A percentile compares a stretch with the other conserved stretches of the same genome.
Evolutionary conservation across 2,888 invertebrate species (phyloP).

Genomic region (Drepanosiphum platanoidis): DNA sequence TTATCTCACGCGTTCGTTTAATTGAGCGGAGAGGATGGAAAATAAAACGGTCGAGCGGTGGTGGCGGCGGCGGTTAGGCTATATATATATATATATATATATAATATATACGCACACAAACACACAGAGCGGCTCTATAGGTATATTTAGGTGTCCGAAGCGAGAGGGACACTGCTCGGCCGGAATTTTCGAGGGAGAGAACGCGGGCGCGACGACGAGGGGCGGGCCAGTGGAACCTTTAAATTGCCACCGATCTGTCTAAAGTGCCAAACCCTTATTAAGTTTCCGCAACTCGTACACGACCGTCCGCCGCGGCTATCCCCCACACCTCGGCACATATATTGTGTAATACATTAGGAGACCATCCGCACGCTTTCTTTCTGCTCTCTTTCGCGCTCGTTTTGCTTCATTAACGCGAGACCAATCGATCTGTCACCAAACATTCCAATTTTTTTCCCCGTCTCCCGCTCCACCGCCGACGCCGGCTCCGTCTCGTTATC

Average conservation of each 20-base stretch:
- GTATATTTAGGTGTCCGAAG: not conserved
- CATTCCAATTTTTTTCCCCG: constrained; percentile 25
- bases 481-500: not conserved
- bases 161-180: not conserved
- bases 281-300: constrained; percentile 56
- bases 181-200: too few relatives aligned
- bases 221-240: constrained; percentile 28
- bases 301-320: not conserved
- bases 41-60: constrained; percentile 13
- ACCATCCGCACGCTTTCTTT: constrained; percentile 17
- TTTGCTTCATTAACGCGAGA: constrained; percentile 47
- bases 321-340: not conserved
- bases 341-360: constrained; percentile 44
- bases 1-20: constrained; percentile 39
- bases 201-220: not conserved
- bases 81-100: too few relatives aligned
- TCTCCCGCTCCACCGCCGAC: not conserved
- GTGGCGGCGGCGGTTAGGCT: not conserved
- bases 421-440: constrained; percentile 59
- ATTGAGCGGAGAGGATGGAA: constrained; percentile 40
- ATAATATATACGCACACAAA: not conserved
- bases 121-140: not conserved
- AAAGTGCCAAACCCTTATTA: constrained; percentile 62
- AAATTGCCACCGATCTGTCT: constrained; percentile 62
- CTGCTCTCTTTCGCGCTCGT: constrained; percentile 22